phyloP scores from a whole-genome alignment of 2,113 vertebrate genomes.

The Clupea harengus region DNA sequence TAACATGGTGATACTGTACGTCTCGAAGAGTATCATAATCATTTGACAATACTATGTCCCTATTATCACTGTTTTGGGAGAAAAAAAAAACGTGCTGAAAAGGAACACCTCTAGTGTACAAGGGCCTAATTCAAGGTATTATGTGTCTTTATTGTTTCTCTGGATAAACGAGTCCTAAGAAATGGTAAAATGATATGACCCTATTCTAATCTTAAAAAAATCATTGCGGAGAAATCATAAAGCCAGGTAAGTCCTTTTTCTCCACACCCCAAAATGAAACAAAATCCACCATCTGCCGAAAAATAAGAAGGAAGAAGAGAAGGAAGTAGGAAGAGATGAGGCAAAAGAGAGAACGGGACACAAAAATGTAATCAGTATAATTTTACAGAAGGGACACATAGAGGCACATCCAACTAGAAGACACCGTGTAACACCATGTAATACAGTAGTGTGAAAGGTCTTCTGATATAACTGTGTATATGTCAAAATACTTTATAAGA shows the following conservation, averaged over 20 bases:
- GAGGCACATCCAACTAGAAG: neutral
- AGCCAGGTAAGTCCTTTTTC: neutral
- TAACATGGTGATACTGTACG: neutral
- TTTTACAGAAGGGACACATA: neutral
- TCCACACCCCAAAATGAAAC: slow-evolving; percentile 24
- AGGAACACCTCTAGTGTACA: slow-evolving; percentile 40
- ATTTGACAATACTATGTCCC: neutral
- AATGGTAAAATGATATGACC: slow-evolving; percentile 32
- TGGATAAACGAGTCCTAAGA: slow-evolving; percentile 20
- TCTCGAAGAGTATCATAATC: neutral
- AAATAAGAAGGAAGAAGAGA: neutral
- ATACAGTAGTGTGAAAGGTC: too few relatives aligned
- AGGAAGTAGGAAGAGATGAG: neutral
- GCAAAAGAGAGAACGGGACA: neutral
- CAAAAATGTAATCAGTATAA: neutral
- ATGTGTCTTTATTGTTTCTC: slow-evolving; percentile 35
- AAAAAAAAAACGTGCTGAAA: slow-evolving; percentile 34
- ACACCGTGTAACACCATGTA: too few relatives aligned
- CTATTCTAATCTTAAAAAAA: slow-evolving; percentile 23
- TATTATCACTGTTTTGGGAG: neutral
- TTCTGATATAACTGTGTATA: too few relatives aligned
- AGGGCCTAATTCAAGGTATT: slow-evolving; percentile 25
- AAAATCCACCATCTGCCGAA: neutral
- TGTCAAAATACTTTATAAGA: too few relatives aligned
- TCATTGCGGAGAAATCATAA: slow-evolving; percentile 21